Evolutionary conservation across 2,113 vertebrate species (phyloP), one percentile per base, ranked within the genome.

Genomic region (Sisor rabdophorus): DNA sequence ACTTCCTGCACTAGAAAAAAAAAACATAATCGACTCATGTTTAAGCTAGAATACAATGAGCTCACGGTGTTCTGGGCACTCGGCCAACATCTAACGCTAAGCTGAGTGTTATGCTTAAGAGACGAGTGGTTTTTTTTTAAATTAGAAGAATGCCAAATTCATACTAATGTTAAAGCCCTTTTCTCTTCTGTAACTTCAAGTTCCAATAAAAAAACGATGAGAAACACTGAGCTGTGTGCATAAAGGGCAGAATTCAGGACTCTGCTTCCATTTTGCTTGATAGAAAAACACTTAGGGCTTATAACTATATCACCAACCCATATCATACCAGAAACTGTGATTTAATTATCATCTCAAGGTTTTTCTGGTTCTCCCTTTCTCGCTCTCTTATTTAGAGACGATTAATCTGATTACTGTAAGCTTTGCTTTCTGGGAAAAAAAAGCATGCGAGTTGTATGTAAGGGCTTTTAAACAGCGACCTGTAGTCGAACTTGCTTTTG

Each of bases 1-100:
- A 77, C 82, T 89, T 92, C 90, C 90, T 90, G 88, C 30, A 28
- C 68, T 24, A 22, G 11, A 11, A 56, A n/a, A 56, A 13, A 58
- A 58, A 16, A 58, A 73, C 76, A 78, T 69, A 75, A 48, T 59
- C 59, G 53, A 50, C 9, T 28, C 56, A 61, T 73, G 54, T 54
- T 71, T 16, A 22, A 52, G 36, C 52, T 32, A 12, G 4, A n/a
- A 73, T 63, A 73, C 64, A 56, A 26, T 19, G 17, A n/a, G 53
- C 15, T n/a, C 47, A 4, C n/a, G 19, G 17, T n/a, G 36, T 16
- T 16, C 74, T 48, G 73, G 73, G 77, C 76, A 53, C 30, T 11
- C 30, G 44, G 69, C 81, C 77, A 73, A 58, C 12, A 3, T 32
- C 26, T 30, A 32, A 72, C 61, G 53, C 59, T 8, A 0, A 19